Base-by-base conservation (phyloP, 2,113 vertebrate species). In the Columbina picui region DNA sequence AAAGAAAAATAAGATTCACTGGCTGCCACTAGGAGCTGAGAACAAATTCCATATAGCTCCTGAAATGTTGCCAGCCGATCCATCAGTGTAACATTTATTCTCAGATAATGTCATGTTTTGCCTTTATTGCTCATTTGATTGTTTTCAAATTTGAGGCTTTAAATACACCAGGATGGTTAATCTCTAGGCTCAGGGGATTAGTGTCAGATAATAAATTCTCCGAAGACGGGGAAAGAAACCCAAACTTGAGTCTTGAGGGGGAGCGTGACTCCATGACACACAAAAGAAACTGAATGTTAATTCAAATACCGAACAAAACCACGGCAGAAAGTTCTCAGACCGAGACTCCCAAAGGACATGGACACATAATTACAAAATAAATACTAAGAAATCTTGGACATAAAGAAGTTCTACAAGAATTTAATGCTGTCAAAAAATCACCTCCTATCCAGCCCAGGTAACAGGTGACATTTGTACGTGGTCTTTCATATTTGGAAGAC, bases 261-360 rank as follows among this genome's bases (percentile, higher is more conserved):
- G 22, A 3, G 41, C 68, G 29, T 73, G 88, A 88, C 70, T 92
- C 27, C 81, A 65, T 76, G 91, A 81, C 60, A 93, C 39, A 82
- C 77, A 95, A 87, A 63, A 80, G 76, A 92, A 95, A 94, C 29
- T 90, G 81, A 94, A 92, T 94, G 71, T 74, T 93, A 82, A 79
- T 96, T 97, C 87, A 97, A 97, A 98, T 97, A 96, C 92, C 61
- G 6, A 93, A 83, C 65, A 89, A 97, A 98, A 96, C 83, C 83
- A 93, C 36, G 41, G 92, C 88, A 94, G 92, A 94, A 65, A 91
- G 69, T 95, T 97, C 94, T 96, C 96, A 96, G 95, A 71, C 75
- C 68, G 41, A 81, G 70, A 67, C 75, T 96, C 96, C 93, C 96
- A 81, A 57, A 61, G 82, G 78, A 71, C 64, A 65, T 0, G 6